Conservation (phyloP, 2,113 vertebrate genomes). For the Bos taurus region ARS-UCD2.0 NC_037351.1:3408501-3409000, state of each 20-base stretch:
- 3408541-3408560: background rate
- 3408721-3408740: background rate
- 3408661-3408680: rapidly evolving
- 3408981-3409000: background rate
- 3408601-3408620: background rate
- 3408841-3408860: background rate
- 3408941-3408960: background rate
- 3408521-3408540: background rate
- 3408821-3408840: background rate
- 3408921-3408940: background rate
- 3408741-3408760: no score
- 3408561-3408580: background rate
- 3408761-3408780: rapidly evolving
- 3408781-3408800: rapidly evolving
- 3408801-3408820: rapidly evolving
- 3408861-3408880: background rate
- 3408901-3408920: background rate
- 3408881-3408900: background rate
- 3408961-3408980: rapidly evolving
- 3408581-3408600: background rate
- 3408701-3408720: background rate
- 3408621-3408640: background rate
- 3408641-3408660: background rate
- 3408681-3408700: no score
- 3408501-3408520: rapidly evolving